phyloP scores from a whole-genome alignment of 2,113 vertebrate species.

The Antechinus flavipes region DNA sequence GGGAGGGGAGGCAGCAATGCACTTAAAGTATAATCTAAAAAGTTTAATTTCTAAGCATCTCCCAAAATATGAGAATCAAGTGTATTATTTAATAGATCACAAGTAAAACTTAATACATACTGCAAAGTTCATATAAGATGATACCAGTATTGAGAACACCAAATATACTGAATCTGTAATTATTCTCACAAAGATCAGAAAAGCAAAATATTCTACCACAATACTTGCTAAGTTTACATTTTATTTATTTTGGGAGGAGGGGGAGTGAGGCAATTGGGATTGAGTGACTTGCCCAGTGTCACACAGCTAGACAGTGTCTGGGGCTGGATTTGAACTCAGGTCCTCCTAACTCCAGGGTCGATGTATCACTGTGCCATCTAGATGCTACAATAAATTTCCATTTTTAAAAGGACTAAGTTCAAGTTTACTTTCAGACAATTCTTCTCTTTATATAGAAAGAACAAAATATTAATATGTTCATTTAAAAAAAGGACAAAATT shows the following conservation, averaged over 20 bases:
- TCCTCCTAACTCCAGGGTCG: no score
- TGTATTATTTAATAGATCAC: constrained; percentile 43
- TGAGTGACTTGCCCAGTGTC: no score
- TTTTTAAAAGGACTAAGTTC: constrained; percentile 30
- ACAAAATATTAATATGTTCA: constrained; percentile 7
- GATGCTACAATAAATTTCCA: neutral
- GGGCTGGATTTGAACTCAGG: no score
- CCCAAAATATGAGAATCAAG: constrained; percentile 31
- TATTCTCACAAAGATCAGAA: constrained; percentile 58
- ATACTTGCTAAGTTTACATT: constrained; percentile 44
- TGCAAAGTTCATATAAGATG: constrained; percentile 20
- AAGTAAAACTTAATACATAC: constrained; percentile 48
- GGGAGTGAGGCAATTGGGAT: no score
- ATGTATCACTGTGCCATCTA: no score
- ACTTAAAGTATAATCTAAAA: neutral
- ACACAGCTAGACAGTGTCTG: no score
- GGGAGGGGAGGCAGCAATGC: neutral
- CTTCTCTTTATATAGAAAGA: constrained; percentile 19
- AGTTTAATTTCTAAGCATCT: constrained; percentile 24
- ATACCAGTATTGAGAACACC: constrained; percentile 1
- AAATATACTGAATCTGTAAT: constrained; percentile 55
- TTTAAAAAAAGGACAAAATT: constrained; percentile 15
- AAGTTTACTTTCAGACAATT: constrained; percentile 19
- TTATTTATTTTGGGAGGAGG: neutral
- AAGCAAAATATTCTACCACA: constrained; percentile 41